Evolutionary conservation across 1,140 invertebrate genomes (phyloP).

Genomic region (Papilio dardanus): DNA sequence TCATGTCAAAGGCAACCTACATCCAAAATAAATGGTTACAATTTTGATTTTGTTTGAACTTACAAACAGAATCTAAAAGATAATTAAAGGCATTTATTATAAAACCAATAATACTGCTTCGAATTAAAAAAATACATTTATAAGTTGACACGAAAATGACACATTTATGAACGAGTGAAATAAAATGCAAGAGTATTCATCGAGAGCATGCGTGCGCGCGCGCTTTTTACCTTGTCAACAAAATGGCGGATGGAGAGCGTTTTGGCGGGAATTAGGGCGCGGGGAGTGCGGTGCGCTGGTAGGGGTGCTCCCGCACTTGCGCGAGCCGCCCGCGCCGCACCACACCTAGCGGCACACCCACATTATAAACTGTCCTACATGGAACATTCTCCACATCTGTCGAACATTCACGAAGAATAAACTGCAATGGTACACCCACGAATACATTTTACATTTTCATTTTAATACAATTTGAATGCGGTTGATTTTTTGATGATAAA

Average conservation of each 20-base stretch:
- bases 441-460: conserved; percentile 2
- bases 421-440: conserved; percentile 49
- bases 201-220: conserved; percentile 68
- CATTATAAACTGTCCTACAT: conserved; percentile 75
- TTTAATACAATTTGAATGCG: not conserved
- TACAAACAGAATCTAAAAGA: too few species aligned
- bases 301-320: conserved; percentile 95
- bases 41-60: too few species aligned
- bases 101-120: too few species aligned
- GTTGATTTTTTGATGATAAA: conserved; percentile 14
- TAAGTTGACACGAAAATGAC: conserved; percentile 35
- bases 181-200: conserved; percentile 69
- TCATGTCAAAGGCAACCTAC: conserved; percentile 22
- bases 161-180: conserved; percentile 36
- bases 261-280: conserved; percentile 77
- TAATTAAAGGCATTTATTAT: too few species aligned
- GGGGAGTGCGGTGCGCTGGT: conserved; percentile 91
- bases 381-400: conserved; percentile 27
- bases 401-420: conserved; percentile 48
- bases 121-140: not conserved
- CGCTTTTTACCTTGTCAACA: conserved; percentile 80
- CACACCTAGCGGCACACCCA: conserved; percentile 83
- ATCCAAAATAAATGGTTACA: too few species aligned
- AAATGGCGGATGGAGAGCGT: conserved; percentile 79
- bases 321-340: conserved; percentile 90